Conservation (phyloP, 2,888 invertebrate genomes). For the Chironomus tentans region DNA sequence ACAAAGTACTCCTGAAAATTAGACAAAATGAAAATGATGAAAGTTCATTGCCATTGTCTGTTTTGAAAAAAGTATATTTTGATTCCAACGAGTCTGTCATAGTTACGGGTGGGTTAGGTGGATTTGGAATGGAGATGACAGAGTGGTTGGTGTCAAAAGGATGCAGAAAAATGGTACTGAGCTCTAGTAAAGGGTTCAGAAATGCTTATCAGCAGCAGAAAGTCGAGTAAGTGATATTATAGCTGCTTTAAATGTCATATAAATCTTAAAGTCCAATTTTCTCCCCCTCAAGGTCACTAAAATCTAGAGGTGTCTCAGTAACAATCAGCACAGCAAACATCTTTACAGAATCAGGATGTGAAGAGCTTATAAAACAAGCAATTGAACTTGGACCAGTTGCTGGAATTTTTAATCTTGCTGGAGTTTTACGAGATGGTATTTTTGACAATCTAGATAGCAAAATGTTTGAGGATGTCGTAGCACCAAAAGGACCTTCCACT, state of each 20-base stretch:
- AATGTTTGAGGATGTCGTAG: constrained; percentile 54
- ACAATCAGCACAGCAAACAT: constrained; percentile 61
- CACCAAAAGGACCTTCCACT: constrained; percentile 67
- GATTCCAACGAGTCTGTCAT: constrained; percentile 39
- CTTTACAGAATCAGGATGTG: constrained; percentile 59
- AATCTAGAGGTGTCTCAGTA: constrained; percentile 53
- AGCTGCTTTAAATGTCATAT: too few species aligned
- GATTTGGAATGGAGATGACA: constrained; percentile 81
- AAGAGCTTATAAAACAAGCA: constrained; percentile 52
- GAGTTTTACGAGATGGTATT: constrained; percentile 59
- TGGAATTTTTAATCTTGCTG: constrained; percentile 76
- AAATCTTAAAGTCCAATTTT: neutral
- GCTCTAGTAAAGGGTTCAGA: constrained; percentile 67
- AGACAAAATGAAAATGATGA: neutral
- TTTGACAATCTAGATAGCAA: constrained; percentile 66
- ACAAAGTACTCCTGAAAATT: constrained; percentile 16
- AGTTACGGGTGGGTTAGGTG: constrained; percentile 75
- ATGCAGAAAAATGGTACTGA: constrained; percentile 64
- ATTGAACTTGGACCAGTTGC: constrained; percentile 55
- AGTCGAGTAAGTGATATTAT: neutral
- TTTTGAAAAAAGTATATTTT: constrained; percentile 9
- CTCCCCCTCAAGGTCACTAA: constrained; percentile 49
- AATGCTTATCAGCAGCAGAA: neutral
- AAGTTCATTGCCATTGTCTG: neutral
- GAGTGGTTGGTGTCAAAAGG: constrained; percentile 81